Conservation (phyloP, 2,797 vertebrate genomes). For the Macroramphosus scolopax region DNA sequence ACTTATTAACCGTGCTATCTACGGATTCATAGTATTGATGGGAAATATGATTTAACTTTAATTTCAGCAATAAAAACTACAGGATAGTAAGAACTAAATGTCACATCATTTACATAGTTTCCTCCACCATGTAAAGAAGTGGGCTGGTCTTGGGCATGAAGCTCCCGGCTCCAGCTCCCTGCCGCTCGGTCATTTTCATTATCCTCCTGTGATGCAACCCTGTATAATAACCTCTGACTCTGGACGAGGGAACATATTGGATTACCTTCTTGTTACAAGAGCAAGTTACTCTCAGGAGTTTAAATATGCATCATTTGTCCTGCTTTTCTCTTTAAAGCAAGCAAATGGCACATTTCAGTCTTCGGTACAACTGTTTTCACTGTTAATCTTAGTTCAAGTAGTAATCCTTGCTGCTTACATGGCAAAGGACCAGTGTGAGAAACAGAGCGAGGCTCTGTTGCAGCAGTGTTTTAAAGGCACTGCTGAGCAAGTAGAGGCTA, state of each 20-base stretch:
- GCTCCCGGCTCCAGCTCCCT: too few species aligned
- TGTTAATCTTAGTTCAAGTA: conserved; percentile 26
- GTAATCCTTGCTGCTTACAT: conserved; percentile 29
- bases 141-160: too few species aligned
- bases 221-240: conserved; percentile 10
- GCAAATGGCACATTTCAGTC: conserved; percentile 14
- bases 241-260: conserved; percentile 19
- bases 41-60: too few species aligned
- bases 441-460: neutral
- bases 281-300: conserved; percentile 9
- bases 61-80: too few species aligned
- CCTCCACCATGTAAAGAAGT: too few species aligned
- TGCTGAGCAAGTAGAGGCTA: conserved; percentile 14
- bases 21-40: too few species aligned
- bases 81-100: too few species aligned
- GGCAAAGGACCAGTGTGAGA: conserved; percentile 2
- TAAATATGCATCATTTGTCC: conserved; percentile 19
- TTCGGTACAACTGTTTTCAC: conserved; percentile 2
- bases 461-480: conserved; percentile 1
- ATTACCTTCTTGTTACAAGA: too few species aligned
- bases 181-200: too few species aligned
- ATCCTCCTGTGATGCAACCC: too few species aligned
- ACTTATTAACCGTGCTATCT: too few species aligned
- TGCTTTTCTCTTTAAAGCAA: conserved; percentile 10
- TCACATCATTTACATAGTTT: too few species aligned